Base-by-base conservation (phyloP, 92 coral and sea anemone genomes). In the Parazoanthus swiftii region DNA sequence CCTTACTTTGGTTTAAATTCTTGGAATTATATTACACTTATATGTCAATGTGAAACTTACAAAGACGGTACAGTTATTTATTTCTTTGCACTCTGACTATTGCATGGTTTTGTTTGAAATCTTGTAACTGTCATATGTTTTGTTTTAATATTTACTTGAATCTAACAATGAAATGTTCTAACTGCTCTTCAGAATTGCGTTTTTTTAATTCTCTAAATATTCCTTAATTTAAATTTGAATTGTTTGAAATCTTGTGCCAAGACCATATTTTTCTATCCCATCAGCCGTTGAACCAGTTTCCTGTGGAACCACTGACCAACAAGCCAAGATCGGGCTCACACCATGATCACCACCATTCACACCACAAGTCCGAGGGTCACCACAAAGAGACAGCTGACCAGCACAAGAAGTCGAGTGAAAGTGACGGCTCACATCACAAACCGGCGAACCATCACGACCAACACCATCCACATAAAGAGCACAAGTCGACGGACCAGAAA, bases 221-320 rank as follows among this genome's bases (percentile, higher is more conserved):
- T 58, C 66, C 21, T 58, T 58, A 58, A 26, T 63, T 20, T 18
- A 1, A 26, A 63, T 63, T 63, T 0, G 25, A 21, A 63, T 18
- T 63, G 8, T 58, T 8, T 26, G 23, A 29, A 50, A 38, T 35
- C 21, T 35, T 76, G 44, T 33, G 20, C n/a, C 5, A n/a, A 54
- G 26, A 77, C 1, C 77, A 51, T 42, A 20, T 29, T 54, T 70
- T 23, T 33, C 51, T 70, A 15, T 74, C 56, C 3, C 76, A 50
- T 9, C 88, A 95, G 98, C 98, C 98, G 5, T 86, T 90, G 93
- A 95, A 95, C 73, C 98, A 95, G 94, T 95, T 95, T 72, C 98
- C 98, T 15, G 95, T 95, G 1, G 98, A 93, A 76, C 98, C 98
- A 13, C 91, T 93, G 66, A 94, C 92, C 79, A 93, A 94, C 91